Percentiles rank a stretch among this genome's conserved stretches.
Conservation (phyloP, 2,888 invertebrate species). For the Leptinotarsa rubiginosa region DNA sequence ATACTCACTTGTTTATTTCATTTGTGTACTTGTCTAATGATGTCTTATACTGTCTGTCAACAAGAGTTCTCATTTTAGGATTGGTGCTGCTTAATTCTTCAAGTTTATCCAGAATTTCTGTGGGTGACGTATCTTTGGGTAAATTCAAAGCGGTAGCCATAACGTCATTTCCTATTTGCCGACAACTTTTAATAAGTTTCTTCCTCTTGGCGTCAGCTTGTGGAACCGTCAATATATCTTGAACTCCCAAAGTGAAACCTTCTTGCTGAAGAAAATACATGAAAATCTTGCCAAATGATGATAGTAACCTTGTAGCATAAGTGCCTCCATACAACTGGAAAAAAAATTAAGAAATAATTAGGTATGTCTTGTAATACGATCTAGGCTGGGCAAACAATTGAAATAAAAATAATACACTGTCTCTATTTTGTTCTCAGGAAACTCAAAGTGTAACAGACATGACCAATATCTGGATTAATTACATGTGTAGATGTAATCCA, state of each 20-base stretch:
- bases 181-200: slow-evolving; percentile 75
- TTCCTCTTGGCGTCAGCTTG: slow-evolving; percentile 80
- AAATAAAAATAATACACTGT: too few relatives aligned
- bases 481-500: too few relatives aligned
- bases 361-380: too few relatives aligned
- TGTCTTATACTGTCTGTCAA: slow-evolving; percentile 87
- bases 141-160: slow-evolving; percentile 77
- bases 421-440: too few relatives aligned
- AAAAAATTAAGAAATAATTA: slow-evolving; percentile 6
- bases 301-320: slow-evolving; percentile 84
- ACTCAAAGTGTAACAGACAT: too few relatives aligned
- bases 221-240: slow-evolving; percentile 87
- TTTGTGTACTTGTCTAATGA: slow-evolving; percentile 87
- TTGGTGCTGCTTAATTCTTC: slow-evolving; percentile 79
- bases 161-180: slow-evolving; percentile 62
- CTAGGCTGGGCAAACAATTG: too few relatives aligned
- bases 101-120: slow-evolving; percentile 75
- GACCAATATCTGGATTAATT: too few relatives aligned
- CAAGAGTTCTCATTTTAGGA: slow-evolving; percentile 80
- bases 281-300: slow-evolving; percentile 92
- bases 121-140: slow-evolving; percentile 69
- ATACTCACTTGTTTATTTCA: slow-evolving; percentile 81
- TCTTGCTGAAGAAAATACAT: slow-evolving; percentile 83
- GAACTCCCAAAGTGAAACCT: slow-evolving; percentile 95
- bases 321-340: slow-evolving; percentile 88